phyloP scores from a whole-genome alignment of 2,797 vertebrate genomes.

The Gadopsis bispinosus region DNA sequence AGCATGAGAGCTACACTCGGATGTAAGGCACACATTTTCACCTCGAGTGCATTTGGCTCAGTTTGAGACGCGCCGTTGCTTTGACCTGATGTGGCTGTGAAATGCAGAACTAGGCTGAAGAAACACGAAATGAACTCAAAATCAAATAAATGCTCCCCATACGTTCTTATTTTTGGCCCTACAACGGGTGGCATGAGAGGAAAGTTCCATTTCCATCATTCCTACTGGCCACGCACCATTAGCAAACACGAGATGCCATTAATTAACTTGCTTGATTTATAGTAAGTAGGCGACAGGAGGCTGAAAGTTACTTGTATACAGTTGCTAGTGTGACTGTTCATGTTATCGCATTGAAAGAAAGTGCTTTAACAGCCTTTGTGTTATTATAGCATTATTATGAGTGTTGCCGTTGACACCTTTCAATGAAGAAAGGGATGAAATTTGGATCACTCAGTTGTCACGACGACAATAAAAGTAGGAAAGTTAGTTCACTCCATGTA shows the following conservation, averaged over 20 bases:
- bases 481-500: not conserved
- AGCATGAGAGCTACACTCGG: constrained; percentile 24
- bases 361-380: not conserved
- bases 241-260: constrained; percentile 28
- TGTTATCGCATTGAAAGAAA: not conserved
- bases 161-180: not conserved
- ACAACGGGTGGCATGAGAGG: not conserved
- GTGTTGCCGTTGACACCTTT: not conserved
- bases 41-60: constrained; percentile 28
- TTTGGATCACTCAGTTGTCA: not conserved
- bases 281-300: not conserved
- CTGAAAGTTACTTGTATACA: not conserved
- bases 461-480: not conserved
- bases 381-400: not conserved
- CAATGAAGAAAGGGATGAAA: not conserved
- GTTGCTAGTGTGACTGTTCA: constrained; percentile 4
- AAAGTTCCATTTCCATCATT: constrained; percentile 17
- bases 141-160: too few relatives aligned
- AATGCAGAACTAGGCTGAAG: constrained; percentile 9
- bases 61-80: constrained; percentile 6
- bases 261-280: constrained; percentile 31
- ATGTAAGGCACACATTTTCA: constrained; percentile 48
- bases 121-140: not conserved
- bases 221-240: constrained; percentile 24
- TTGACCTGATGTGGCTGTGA: not conserved